Evolutionary conservation across 2,113 vertebrate species (phyloP).

Genomic region (Percina caprodes): DNA sequence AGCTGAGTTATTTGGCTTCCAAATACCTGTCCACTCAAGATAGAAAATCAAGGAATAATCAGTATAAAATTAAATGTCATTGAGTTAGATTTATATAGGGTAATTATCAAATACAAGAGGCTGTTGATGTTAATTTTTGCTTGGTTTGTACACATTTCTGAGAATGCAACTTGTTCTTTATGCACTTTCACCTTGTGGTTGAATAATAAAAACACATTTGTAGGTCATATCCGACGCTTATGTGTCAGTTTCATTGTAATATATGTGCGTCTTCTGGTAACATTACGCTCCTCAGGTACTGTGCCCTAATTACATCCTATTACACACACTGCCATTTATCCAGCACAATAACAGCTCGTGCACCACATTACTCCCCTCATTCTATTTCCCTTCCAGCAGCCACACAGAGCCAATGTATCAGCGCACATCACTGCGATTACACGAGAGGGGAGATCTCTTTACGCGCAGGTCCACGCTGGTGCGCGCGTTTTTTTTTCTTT

Average conservation of each 20-base stretch:
- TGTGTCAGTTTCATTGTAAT: constrained; percentile 5
- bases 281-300: neutral
- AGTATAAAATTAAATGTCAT: neutral
- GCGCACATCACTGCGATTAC: constrained; percentile 3
- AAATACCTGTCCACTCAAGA: neutral
- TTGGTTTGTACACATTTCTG: neutral
- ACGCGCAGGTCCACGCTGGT: constrained; percentile 23
- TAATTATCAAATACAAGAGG: neutral
- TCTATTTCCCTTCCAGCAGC: constrained; percentile 29
- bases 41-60: neutral
- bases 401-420: constrained; percentile 21
- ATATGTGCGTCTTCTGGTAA: neutral
- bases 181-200: neutral
- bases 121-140: neutral
- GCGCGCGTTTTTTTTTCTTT: constrained; percentile 43
- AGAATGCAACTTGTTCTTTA: neutral
- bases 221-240: neutral
- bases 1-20: neutral
- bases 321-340: constrained; percentile 25
- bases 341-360: constrained; percentile 7
- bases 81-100: neutral
- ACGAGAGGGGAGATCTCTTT: neutral
- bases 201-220: constrained; percentile 41
- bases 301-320: constrained; percentile 34
- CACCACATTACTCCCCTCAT: constrained; percentile 14